These are phyloP conservation scores for Chrosomus eos DNA, from an alignment of 2,797 vertebrate genomes.

Conservation along the genomic window DNA sequence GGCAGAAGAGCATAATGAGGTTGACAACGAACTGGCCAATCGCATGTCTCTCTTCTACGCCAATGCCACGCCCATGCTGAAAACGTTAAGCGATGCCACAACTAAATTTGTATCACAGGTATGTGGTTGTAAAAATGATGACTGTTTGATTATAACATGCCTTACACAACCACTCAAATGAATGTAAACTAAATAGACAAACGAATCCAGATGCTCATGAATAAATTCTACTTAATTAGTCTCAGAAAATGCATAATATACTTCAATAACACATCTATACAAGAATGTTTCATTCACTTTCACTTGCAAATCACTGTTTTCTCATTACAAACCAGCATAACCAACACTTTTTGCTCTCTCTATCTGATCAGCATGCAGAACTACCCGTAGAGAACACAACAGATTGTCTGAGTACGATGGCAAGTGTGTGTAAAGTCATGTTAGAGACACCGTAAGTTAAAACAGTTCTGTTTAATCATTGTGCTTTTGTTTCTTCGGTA, in stretches of 20 bases:
- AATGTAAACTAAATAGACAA: not conserved
- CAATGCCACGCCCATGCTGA: constrained; percentile 95
- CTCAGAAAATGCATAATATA: not conserved
- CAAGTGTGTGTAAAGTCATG: constrained; percentile 99
- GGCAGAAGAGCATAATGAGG: constrained; percentile 91
- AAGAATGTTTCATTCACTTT: not conserved
- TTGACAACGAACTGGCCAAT: constrained; percentile 98
- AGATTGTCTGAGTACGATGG: constrained; percentile 96
- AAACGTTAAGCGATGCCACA: constrained; percentile 95
- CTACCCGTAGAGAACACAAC: constrained; percentile 94
- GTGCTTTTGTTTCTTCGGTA: constrained; percentile 4
- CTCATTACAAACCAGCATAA: not conserved
- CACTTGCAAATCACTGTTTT: not conserved
- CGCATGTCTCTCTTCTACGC: constrained; percentile 98
- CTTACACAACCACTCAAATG: not conserved
- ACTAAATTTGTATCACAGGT: constrained; percentile 97
- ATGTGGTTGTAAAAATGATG: constrained; percentile 48
- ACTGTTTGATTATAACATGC: not conserved
- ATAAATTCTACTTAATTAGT: not conserved
- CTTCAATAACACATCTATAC: not conserved
- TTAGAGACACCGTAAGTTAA: constrained; percentile 95
- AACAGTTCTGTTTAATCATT: not conserved
- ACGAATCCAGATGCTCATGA: constrained; percentile 19
- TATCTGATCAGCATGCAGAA: constrained; percentile 84
- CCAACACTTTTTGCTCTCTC: not conserved